phyloP scores from a whole-genome alignment of 2,113 vertebrate species.

The Nothobranchius furzeri region DNA sequence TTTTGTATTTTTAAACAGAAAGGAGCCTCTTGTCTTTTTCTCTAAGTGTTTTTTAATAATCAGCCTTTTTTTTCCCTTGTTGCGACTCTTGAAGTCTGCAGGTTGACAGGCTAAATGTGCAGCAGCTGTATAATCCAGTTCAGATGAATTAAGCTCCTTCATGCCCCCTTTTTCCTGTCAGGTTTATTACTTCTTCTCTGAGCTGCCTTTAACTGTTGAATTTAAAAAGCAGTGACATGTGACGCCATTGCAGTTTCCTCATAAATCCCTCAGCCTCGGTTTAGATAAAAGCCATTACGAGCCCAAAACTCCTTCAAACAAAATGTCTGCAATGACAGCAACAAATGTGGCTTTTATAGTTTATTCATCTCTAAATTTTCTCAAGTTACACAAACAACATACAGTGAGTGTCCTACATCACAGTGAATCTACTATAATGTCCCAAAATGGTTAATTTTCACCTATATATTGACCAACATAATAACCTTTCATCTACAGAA shows the following conservation, averaged over 20 bases:
- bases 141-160: constrained; percentile 37
- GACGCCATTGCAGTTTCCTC: constrained; percentile 1
- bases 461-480: too few species aligned
- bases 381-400: neutral
- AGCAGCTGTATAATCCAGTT: constrained; percentile 42
- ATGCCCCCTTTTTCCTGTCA: constrained; percentile 47
- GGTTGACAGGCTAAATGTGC: constrained; percentile 53
- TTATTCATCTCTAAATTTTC: neutral
- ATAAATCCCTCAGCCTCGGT: neutral
- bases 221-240: constrained; percentile 8
- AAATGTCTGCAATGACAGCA: constrained; percentile 2
- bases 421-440: neutral
- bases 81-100: constrained; percentile 31
- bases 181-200: constrained; percentile 36
- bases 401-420: neutral
- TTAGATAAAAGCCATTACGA: constrained; percentile 19
- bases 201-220: constrained; percentile 29
- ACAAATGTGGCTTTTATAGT: constrained; percentile 4
- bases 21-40: too few species aligned
- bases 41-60: too few species aligned
- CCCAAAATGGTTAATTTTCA: too few species aligned
- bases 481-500: too few species aligned
- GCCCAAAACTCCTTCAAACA: neutral
- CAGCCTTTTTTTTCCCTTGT: neutral
- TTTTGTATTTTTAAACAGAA: too few species aligned